These are phyloP conservation scores for Vanacampus margaritifer DNA, from an alignment of 2,113 vertebrate species.

Conservation along the genomic window DNA sequence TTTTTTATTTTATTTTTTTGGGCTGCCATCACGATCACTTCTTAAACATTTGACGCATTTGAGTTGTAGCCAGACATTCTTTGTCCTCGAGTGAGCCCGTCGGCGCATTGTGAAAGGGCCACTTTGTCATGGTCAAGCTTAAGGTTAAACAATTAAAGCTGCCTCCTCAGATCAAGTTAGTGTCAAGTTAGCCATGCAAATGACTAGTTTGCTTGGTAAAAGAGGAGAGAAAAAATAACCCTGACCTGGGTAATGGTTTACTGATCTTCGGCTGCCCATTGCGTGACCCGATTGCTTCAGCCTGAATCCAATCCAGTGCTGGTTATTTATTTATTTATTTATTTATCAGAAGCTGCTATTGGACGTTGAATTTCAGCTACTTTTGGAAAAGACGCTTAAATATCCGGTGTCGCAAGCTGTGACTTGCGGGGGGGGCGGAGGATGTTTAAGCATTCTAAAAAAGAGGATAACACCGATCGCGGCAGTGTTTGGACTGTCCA, in stretches of 20 bases:
- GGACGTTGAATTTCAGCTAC: conserved; percentile 29
- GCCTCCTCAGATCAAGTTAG: conserved; percentile 49
- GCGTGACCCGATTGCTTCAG: conserved; percentile 17
- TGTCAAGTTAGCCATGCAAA: conserved; percentile 47
- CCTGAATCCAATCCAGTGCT: conserved; percentile 23
- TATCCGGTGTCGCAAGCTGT: conserved; percentile 46
- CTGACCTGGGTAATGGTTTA: conserved; percentile 36
- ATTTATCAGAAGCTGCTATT: conserved; percentile 15
- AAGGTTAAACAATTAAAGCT: conserved; percentile 58
- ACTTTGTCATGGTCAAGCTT: conserved; percentile 62
- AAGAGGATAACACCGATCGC: conserved; percentile 51
- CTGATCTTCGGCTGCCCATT: conserved; percentile 25
- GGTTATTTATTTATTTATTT: too few species aligned
- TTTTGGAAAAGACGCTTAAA: conserved; percentile 32
- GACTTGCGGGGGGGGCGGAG: conserved; percentile 31
- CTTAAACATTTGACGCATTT: neutral
- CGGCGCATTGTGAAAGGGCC: conserved; percentile 38
- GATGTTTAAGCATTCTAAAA: conserved; percentile 37
- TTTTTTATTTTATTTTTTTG: neutral
- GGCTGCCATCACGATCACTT: neutral
- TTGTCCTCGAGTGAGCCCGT: conserved; percentile 45
- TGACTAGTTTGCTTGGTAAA: conserved; percentile 31
- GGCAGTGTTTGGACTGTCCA: conserved; percentile 39
- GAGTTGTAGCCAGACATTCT: conserved; percentile 1
- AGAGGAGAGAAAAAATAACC: conserved; percentile 8